Conservation (phyloP, 2,113 vertebrate species). For the Perca fluviatilis region DNA sequence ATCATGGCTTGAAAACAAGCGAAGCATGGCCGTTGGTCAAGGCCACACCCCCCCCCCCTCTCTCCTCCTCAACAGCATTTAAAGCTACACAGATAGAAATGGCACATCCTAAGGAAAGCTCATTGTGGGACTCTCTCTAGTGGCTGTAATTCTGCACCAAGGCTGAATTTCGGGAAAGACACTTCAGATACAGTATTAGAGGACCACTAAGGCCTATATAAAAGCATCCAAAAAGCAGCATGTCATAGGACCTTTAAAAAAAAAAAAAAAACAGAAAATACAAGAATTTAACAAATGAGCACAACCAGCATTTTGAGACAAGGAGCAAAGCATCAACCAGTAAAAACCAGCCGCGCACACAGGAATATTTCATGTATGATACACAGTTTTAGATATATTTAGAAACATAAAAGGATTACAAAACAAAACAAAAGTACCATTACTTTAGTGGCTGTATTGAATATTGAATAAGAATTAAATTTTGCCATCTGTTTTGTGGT, state of each 20-base stretch:
- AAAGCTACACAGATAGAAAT: no score
- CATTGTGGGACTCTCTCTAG: no score
- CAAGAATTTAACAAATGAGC: slow-evolving; percentile 6
- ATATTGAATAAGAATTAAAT: neutral
- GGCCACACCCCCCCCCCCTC: no score
- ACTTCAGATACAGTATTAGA: no score
- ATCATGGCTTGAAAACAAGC: no score
- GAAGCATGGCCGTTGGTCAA: no score
- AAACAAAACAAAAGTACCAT: slow-evolving; percentile 51
- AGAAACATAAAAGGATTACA: slow-evolving; percentile 49
- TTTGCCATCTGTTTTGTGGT: neutral
- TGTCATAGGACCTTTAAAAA: neutral
- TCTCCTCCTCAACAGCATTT: no score
- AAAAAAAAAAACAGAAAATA: neutral
- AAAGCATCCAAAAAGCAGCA: no score
- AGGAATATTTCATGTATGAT: neutral
- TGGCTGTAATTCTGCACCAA: no score
- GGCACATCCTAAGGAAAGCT: no score
- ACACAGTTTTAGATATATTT: slow-evolving; percentile 29
- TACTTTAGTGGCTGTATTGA: slow-evolving; percentile 22
- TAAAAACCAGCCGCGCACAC: neutral
- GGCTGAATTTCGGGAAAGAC: no score
- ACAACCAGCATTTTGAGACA: slow-evolving; percentile 9
- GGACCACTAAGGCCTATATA: no score
- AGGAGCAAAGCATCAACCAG: neutral